Percentiles rank a stretch among this genome's conserved stretches.
phyloP scores from a whole-genome alignment of 2,888 invertebrate species.

The Anagyrus pseudococci region DNA sequence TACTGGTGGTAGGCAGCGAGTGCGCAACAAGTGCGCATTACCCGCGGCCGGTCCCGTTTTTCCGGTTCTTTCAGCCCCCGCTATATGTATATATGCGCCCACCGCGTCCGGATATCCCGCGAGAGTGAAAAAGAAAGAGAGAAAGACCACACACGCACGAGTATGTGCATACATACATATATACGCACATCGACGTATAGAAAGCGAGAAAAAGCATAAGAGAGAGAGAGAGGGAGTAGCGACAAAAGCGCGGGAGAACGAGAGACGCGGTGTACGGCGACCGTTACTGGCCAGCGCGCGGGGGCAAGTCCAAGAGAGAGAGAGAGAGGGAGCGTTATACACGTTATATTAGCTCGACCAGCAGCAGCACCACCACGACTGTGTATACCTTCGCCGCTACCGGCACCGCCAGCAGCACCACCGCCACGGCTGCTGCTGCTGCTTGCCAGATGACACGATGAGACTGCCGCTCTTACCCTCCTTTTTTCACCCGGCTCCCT shows the following conservation, averaged over 20 bases:
- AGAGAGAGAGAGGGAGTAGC: neutral
- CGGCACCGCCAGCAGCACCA: neutral
- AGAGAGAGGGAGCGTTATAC: no score
- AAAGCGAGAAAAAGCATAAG: neutral
- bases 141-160: constrained; percentile 1
- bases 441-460: constrained; percentile 42
- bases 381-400: neutral
- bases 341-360: constrained; percentile 12
- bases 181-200: no score
- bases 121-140: constrained; percentile 4
- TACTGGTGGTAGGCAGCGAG: no score
- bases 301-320: no score
- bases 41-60: constrained; percentile 31
- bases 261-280: constrained; percentile 5
- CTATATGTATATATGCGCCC: neutral
- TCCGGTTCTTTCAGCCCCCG: constrained; percentile 34
- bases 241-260: constrained; percentile 34
- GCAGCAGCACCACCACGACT: neutral
- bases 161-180: neutral
- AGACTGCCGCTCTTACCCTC: constrained; percentile 31
- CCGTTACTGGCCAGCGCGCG: constrained; percentile 20
- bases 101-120: constrained; percentile 17
- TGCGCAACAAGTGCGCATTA: constrained; percentile 11
- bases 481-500: neutral
- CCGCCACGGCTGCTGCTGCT: constrained; percentile 2